A percentile compares a stretch with the other conserved stretches of the same genome.
These are phyloP conservation scores for Dasyurus viverrinus DNA, from an alignment of 2,113 vertebrate genomes.

Conservation along the genomic window DNA sequence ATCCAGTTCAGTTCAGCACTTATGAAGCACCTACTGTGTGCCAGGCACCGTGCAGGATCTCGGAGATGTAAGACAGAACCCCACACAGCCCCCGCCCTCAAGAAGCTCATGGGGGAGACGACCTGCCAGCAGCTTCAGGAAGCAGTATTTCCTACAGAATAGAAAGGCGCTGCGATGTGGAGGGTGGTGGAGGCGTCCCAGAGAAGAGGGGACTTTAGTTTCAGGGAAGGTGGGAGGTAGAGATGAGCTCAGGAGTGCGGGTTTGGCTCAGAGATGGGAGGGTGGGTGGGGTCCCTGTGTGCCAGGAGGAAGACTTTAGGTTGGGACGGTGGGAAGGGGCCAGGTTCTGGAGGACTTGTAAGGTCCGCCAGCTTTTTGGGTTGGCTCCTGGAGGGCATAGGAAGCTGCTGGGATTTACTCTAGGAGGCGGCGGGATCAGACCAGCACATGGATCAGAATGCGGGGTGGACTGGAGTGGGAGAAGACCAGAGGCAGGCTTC, in stretches of 20 bases:
- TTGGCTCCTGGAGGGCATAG: background rate
- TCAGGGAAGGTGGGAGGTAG: too few relatives aligned
- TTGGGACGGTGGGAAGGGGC: too few relatives aligned
- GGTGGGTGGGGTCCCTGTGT: background rate
- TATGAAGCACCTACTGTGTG: background rate
- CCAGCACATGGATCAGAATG: too few relatives aligned
- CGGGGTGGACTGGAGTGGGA: too few relatives aligned
- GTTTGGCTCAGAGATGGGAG: too few relatives aligned
- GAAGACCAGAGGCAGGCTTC: too few relatives aligned
- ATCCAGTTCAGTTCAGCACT: background rate
- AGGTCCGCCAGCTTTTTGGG: too few relatives aligned
- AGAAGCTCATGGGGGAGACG: background rate
- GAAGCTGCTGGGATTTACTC: background rate
- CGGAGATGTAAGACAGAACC: background rate
- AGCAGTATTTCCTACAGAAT: background rate
- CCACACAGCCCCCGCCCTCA: background rate
- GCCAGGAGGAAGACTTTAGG: rapidly evolving
- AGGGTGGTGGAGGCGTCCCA: background rate
- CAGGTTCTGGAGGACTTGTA: too few relatives aligned
- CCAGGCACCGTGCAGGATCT: background rate
- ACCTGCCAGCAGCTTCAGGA: background rate
- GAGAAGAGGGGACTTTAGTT: background rate
- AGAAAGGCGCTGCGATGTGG: background rate
- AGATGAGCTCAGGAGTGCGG: too few relatives aligned
- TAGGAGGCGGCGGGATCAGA: too few relatives aligned